A percentile compares a stretch with the other conserved stretches of the same genome.
Conservation (phyloP, 2,797 vertebrate genomes). For the Pantherophis alleghaniensis region DNA sequence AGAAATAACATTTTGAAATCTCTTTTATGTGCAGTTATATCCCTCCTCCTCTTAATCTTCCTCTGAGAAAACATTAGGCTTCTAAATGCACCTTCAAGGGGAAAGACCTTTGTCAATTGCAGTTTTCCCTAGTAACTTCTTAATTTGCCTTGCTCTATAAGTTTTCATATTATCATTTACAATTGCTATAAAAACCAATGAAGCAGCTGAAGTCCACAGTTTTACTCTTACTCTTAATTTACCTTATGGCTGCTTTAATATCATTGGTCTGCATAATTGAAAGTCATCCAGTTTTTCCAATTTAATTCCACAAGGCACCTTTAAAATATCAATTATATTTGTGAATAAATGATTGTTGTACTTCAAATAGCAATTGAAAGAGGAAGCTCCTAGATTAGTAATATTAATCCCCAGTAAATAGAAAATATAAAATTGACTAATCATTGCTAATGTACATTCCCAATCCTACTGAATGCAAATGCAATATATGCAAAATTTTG, state of each 20-base stretch:
- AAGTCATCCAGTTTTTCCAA: slow-evolving; percentile 52
- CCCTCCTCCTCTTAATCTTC: not conserved
- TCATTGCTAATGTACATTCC: not conserved
- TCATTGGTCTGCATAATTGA: slow-evolving; percentile 49
- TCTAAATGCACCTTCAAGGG: slow-evolving; percentile 48
- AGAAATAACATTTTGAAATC: slow-evolving; percentile 60
- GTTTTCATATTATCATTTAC: slow-evolving; percentile 63
- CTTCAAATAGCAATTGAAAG: slow-evolving; percentile 34
- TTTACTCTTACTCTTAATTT: slow-evolving; percentile 53
- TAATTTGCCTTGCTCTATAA: slow-evolving; percentile 69
- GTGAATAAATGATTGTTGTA: slow-evolving; percentile 58
- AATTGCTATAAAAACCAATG: slow-evolving; percentile 60
- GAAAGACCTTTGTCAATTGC: slow-evolving; percentile 55
- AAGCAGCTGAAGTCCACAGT: slow-evolving; percentile 55
- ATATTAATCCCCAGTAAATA: not conserved
- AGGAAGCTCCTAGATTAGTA: not conserved
- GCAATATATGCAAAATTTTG: not conserved
- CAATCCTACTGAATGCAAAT: not conserved
- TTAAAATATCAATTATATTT: slow-evolving; percentile 48
- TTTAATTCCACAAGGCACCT: slow-evolving; percentile 36
- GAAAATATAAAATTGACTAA: slow-evolving; percentile 11
- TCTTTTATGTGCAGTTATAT: slow-evolving; percentile 47
- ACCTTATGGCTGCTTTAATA: slow-evolving; percentile 50
- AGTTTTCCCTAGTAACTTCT: slow-evolving; percentile 53
- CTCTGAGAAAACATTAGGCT: slow-evolving; percentile 42